Evolutionary conservation across 2,888 invertebrate species (phyloP).

Genomic region (Limenitis camilla): DNA sequence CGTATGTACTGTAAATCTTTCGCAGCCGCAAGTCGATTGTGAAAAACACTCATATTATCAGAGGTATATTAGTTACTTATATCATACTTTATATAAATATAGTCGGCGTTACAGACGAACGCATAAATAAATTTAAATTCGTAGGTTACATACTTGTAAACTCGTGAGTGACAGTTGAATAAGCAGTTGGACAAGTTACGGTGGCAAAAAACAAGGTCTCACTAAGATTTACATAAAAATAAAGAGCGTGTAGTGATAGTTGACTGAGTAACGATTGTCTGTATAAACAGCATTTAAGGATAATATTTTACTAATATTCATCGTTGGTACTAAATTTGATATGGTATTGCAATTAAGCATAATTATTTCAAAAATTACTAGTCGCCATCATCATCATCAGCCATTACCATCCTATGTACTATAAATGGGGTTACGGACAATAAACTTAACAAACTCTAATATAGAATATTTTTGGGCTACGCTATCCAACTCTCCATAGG

Average conservation of each 20-base stretch:
- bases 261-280: background rate
- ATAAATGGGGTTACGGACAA: too few species aligned
- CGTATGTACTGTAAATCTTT: slow-evolving; percentile 58
- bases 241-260: slow-evolving; percentile 4
- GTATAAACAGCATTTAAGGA: background rate
- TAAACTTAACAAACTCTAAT: too few species aligned
- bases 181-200: slow-evolving; percentile 12
- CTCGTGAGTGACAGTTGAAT: slow-evolving; percentile 38
- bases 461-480: too few species aligned
- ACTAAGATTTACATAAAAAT: slow-evolving; percentile 17
- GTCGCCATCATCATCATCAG: too few species aligned
- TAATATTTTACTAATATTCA: background rate
- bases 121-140: slow-evolving; percentile 1
- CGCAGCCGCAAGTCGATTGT: slow-evolving; percentile 53
- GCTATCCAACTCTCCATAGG: too few species aligned
- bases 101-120: background rate
- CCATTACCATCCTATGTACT: too few species aligned
- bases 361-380: too few species aligned
- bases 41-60: slow-evolving; percentile 53
- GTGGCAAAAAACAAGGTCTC: slow-evolving; percentile 17
- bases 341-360: too few species aligned
- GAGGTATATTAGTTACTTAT: slow-evolving; percentile 25
- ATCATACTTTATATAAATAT: slow-evolving; percentile 19
- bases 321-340: too few species aligned
- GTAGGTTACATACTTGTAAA: slow-evolving; percentile 11